phyloP scores from a whole-genome alignment of 2,113 vertebrate species.

The Ibidorhyncha struthersii region DNA sequence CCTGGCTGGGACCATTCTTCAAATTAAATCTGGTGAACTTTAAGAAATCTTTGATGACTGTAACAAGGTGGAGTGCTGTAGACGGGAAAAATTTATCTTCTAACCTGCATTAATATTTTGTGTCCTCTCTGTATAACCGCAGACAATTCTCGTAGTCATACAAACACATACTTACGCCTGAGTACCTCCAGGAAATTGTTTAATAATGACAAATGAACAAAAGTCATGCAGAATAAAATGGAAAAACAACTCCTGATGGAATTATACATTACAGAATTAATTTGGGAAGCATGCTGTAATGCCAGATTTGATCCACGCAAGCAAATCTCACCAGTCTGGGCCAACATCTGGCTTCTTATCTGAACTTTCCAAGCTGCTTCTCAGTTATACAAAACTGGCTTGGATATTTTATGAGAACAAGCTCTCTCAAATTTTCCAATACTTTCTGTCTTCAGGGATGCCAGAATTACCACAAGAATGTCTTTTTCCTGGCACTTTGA shows the following conservation, averaged over 20 bases:
- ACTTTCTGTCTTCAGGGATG: not conserved
- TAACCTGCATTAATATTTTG: not conserved
- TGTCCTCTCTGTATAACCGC: not conserved
- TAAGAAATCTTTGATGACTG: not conserved
- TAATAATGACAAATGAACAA: not conserved
- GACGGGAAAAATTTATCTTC: not conserved
- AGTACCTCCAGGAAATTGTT: not conserved
- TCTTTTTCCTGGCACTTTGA: not conserved
- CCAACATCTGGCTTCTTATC: conserved; percentile 9
- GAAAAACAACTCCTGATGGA: not conserved
- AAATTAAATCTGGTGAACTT: not conserved
- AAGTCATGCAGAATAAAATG: not conserved
- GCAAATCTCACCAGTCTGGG: not conserved
- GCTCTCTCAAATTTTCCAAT: conserved; percentile 6
- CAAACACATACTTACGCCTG: not conserved
- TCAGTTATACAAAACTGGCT: not conserved
- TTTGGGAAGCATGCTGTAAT: not conserved
- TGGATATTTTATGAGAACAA: not conserved
- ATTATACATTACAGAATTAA: not conserved
- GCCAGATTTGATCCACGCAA: not conserved
- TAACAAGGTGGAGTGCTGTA: not conserved
- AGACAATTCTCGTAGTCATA: not conserved
- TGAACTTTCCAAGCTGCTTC: not conserved
- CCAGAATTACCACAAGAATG: conserved; percentile 19
- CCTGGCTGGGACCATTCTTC: not conserved